Evolutionary conservation across 2,113 vertebrate genomes (phyloP).

Genomic region (Rhinopithecus roxellana): DNA sequence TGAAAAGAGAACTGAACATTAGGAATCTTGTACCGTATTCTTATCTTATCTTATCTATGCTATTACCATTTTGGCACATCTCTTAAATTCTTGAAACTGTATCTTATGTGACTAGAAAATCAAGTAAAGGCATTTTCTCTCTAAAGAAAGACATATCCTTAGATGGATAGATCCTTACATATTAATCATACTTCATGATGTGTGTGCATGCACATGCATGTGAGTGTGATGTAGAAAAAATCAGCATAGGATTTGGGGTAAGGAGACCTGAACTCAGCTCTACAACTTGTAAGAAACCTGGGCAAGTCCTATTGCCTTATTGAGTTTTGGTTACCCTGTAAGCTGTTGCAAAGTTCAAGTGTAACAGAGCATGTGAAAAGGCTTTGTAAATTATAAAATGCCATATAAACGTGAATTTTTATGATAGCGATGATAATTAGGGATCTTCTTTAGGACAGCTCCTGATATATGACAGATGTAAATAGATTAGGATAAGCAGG

Average conservation of each 20-base stretch:
- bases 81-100: conserved; percentile 22
- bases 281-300: neutral
- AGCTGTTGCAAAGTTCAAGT: conserved; percentile 41
- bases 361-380: conserved; percentile 19
- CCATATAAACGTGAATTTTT: neutral
- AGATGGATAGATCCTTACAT: neutral
- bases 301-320: neutral
- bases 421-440: conserved; percentile 30
- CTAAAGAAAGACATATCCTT: conserved; percentile 2
- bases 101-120: neutral
- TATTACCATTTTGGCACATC: neutral
- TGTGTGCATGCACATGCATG: neutral
- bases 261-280: neutral
- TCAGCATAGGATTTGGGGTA: neutral
- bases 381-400: conserved; percentile 38
- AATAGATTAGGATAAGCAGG: conserved; percentile 11
- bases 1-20: neutral
- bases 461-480: neutral
- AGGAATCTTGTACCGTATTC: neutral
- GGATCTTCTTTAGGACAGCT: conserved; percentile 23
- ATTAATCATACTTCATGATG: neutral
- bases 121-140: neutral
- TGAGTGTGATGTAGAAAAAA: neutral
- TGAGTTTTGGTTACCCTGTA: conserved; percentile 14
- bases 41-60: conserved; percentile 11